Evolutionary conservation across 2,797 vertebrate species (phyloP).

Genomic region (Hippopotamyrus pictus): DNA sequence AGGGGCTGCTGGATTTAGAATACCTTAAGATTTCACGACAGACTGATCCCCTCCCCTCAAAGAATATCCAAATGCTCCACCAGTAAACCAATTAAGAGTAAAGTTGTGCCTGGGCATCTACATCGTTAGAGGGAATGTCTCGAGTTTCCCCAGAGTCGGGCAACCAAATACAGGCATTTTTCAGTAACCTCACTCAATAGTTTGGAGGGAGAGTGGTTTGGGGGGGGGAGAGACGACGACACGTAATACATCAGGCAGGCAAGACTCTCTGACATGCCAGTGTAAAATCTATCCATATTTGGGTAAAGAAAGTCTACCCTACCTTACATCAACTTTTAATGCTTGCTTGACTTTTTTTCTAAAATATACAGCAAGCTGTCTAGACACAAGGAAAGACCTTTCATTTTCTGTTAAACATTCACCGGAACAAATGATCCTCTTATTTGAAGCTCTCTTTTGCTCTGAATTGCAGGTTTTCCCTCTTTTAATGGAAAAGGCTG

Average conservation of each 20-base stretch:
- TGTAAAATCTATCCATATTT: conserved; percentile 22
- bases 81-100: background rate
- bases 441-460: background rate
- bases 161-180: background rate
- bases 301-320: background rate
- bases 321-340: background rate
- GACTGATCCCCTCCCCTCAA: background rate
- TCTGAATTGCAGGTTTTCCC: background rate
- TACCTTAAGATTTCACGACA: background rate
- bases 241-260: background rate
- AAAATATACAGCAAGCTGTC: background rate
- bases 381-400: background rate
- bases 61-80: background rate
- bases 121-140: background rate
- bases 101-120: background rate
- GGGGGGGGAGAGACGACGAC: background rate
- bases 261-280: background rate
- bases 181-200: background rate
- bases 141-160: too few relatives aligned
- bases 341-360: conserved; percentile 1
- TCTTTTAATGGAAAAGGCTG: background rate
- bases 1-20: background rate
- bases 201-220: background rate
- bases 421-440: background rate
- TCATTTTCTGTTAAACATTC: background rate